Conservation (phyloP, 2,888 invertebrate genomes). For the Tinea trinotella region DNA sequence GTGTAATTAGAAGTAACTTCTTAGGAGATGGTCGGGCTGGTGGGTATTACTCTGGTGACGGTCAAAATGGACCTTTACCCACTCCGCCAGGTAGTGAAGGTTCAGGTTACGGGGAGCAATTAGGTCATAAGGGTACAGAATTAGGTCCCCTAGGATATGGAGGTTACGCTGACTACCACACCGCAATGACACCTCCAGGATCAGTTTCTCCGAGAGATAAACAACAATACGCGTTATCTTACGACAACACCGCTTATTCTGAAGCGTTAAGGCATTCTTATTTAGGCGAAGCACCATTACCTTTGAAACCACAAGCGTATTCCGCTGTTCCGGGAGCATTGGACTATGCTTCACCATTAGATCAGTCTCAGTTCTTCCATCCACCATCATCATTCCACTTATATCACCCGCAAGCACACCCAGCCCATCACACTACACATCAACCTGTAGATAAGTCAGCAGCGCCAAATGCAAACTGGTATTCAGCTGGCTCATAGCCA, state of each 20-base stretch:
- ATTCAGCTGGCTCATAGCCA: conserved; percentile 83
- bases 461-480: conserved; percentile 82
- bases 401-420: conserved; percentile 79
- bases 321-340: conserved; percentile 80
- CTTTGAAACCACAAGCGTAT: conserved; percentile 92
- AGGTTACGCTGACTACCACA: conserved; percentile 86
- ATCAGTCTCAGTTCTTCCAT: conserved; percentile 91
- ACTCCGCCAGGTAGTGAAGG: conserved; percentile 94
- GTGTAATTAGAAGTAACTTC: conserved; percentile 92
- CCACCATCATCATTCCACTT: conserved; percentile 86
- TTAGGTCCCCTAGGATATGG: conserved; percentile 75
- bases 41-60: conserved; percentile 69
- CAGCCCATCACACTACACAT: conserved; percentile 52
- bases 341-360: conserved; percentile 77
- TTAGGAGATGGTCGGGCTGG: conserved; percentile 61
- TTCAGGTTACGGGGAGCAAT: conserved; percentile 76
- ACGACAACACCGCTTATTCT: conserved; percentile 75
- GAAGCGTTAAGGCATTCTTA: conserved; percentile 73
- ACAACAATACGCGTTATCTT: conserved; percentile 72
- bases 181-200: conserved; percentile 97
- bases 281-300: conserved; percentile 73
- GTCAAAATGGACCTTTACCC: conserved; percentile 82
- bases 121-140: conserved; percentile 68
- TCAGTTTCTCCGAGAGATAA: conserved; percentile 95
- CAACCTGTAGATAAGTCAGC: conserved; percentile 73